phyloP scores from a whole-genome alignment of 2,113 vertebrate genomes.

The Hippocampus comes region DNA sequence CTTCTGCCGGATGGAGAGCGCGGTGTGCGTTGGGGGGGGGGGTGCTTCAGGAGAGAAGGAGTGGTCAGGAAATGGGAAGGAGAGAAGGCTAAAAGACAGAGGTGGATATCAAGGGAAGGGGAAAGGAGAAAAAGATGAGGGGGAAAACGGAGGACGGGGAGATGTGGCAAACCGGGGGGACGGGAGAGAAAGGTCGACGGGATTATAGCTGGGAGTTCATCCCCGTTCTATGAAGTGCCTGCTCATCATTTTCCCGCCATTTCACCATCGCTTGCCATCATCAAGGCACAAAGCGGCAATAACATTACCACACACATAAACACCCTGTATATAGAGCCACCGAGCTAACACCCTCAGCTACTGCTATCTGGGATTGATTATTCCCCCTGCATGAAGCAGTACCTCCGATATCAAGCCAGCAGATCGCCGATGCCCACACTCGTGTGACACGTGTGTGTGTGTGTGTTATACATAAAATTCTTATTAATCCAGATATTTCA shows the following conservation, averaged over 20 bases:
- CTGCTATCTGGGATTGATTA: slow-evolving; percentile 54
- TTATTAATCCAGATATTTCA: too few species aligned
- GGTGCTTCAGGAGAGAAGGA: slow-evolving; percentile 18
- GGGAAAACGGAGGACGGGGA: slow-evolving; percentile 26
- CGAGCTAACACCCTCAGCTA: slow-evolving; percentile 19
- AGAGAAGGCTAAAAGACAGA: slow-evolving; percentile 48
- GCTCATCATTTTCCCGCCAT: slow-evolving; percentile 65
- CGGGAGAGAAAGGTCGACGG: slow-evolving; percentile 44
- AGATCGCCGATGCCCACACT: slow-evolving; percentile 15
- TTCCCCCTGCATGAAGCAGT: slow-evolving; percentile 30
- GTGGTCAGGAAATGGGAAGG: slow-evolving; percentile 46
- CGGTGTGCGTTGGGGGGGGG: slow-evolving; percentile 29
- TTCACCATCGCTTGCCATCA: slow-evolving; percentile 59
- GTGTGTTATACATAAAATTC: too few species aligned
- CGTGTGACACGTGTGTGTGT: too few species aligned
- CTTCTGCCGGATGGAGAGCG: slow-evolving; percentile 57
- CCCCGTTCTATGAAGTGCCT: slow-evolving; percentile 55
- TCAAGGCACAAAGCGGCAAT: slow-evolving; percentile 52
- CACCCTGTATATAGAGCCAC: slow-evolving; percentile 2
- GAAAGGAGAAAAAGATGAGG: slow-evolving; percentile 17
- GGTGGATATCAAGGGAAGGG: slow-evolving; percentile 33
- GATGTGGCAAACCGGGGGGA: slow-evolving; percentile 2
- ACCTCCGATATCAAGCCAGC: slow-evolving; percentile 36
- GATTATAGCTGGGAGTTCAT: slow-evolving; percentile 61
- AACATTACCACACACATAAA: slow-evolving; percentile 34